phyloP scores from a whole-genome alignment of 2,888 invertebrate genomes.

The Acanthopleura granulata region DNA sequence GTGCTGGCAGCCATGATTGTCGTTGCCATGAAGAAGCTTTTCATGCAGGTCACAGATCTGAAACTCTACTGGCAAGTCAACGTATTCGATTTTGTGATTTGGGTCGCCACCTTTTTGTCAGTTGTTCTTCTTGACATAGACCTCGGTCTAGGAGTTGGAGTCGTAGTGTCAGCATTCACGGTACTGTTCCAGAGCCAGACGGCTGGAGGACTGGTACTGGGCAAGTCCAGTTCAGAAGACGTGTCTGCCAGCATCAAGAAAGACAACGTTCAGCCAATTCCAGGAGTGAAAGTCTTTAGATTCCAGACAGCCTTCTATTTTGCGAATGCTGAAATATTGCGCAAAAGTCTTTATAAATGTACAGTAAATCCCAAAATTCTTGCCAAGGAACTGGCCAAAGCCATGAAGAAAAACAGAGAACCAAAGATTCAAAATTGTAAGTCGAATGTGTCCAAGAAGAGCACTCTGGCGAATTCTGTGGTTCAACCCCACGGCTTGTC shows the following conservation, averaged over 20 bases:
- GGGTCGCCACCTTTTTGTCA: slow-evolving; percentile 50
- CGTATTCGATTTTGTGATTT: slow-evolving; percentile 78
- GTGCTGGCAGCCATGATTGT: slow-evolving; percentile 70
- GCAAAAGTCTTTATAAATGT: slow-evolving; percentile 33
- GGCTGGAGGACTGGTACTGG: slow-evolving; percentile 30
- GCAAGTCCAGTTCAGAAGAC: slow-evolving; percentile 2
- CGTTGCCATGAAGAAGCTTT: slow-evolving; percentile 68
- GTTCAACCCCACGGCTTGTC: neutral
- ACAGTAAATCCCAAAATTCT: slow-evolving; percentile 30
- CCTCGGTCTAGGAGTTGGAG: slow-evolving; percentile 54
- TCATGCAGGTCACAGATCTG: slow-evolving; percentile 79
- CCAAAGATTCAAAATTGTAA: neutral
- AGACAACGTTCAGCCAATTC: slow-evolving; percentile 22
- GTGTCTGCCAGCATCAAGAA: neutral
- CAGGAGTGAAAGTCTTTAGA: slow-evolving; percentile 36
- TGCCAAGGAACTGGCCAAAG: neutral
- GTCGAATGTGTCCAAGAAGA: neutral
- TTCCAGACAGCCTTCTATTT: slow-evolving; percentile 39
- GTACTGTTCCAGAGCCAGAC: slow-evolving; percentile 42
- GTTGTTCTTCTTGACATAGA: slow-evolving; percentile 50
- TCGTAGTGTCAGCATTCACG: slow-evolving; percentile 42
- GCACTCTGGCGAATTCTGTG: neutral
- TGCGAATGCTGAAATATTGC: slow-evolving; percentile 41
- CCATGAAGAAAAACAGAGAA: neutral
- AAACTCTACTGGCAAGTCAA: slow-evolving; percentile 81